Percentiles rank a stretch among this genome's conserved stretches.
Evolutionary conservation across 2,113 vertebrate genomes (phyloP).

Genomic region (Microtus richardsoni): DNA sequence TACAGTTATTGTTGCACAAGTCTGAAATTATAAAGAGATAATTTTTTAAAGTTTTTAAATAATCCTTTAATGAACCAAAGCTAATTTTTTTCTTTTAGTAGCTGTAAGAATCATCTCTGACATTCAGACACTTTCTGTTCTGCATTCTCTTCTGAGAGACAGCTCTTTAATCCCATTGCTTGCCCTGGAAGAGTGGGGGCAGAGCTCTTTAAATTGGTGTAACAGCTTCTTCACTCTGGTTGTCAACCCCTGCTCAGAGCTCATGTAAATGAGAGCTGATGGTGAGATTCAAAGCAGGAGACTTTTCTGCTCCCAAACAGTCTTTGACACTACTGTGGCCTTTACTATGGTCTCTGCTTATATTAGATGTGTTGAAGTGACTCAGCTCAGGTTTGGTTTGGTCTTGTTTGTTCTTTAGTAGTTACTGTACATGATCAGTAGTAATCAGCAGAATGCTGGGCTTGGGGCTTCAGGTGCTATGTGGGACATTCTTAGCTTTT

Average conservation of each 20-base stretch:
- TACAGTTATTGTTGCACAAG: not conserved
- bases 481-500: not conserved
- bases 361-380: not conserved
- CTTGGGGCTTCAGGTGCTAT: not conserved
- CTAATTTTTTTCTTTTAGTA: slow-evolving; percentile 9
- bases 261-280: not conserved
- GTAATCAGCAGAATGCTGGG: not conserved
- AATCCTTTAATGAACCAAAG: not conserved
- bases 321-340: not conserved
- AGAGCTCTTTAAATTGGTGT: not conserved
- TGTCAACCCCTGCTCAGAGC: not conserved
- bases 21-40: slow-evolving; percentile 20
- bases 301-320: not conserved
- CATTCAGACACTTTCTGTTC: not conserved
- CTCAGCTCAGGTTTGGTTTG: not conserved
- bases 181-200: not conserved
- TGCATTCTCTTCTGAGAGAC: not conserved
- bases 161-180: not conserved
- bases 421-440: not conserved
- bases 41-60: slow-evolving; percentile 12
- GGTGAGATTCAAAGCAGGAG: not conserved
- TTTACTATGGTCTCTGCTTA: not conserved
- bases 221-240: not conserved
- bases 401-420: not conserved
- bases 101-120: not conserved